phyloP scores from a whole-genome alignment of 2,113 vertebrate species.

The Pogona vitticeps region DNA sequence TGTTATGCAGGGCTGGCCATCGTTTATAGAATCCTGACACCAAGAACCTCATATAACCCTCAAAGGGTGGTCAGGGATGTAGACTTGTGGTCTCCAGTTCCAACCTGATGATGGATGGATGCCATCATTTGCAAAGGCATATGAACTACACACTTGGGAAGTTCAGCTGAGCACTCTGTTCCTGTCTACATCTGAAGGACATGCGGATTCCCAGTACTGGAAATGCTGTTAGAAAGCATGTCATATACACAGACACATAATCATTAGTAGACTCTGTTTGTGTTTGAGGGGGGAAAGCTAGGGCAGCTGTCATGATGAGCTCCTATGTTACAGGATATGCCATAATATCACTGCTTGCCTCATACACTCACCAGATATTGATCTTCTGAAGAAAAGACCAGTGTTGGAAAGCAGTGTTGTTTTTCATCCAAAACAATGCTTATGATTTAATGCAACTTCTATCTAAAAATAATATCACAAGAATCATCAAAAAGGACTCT shows the following conservation, averaged over 20 bases:
- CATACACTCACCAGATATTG: neutral
- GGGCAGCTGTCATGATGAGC: neutral
- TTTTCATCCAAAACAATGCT: neutral
- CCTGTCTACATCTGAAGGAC: neutral
- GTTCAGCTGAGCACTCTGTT: neutral
- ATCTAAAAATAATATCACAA: conserved; percentile 35
- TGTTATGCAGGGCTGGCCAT: conserved; percentile 19
- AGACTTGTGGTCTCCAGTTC: conserved; percentile 43
- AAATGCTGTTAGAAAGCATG: neutral
- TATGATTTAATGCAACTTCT: conserved; percentile 12
- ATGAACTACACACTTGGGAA: neutral
- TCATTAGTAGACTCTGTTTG: neutral
- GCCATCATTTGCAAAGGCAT: conserved; percentile 35
- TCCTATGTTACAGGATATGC: neutral
- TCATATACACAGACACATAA: neutral
- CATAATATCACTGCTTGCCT: too few species aligned
- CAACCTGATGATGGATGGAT: conserved; percentile 46
- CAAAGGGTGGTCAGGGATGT: conserved; percentile 57
- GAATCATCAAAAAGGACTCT: conserved; percentile 31
- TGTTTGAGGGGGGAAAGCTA: neutral
- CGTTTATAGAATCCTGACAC: conserved; percentile 55
- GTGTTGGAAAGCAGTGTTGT: neutral
- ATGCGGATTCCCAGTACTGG: neutral
- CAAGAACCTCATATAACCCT: conserved; percentile 58
- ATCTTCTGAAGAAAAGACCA: neutral